A percentile compares a stretch with the other conserved stretches of the same genome.
phyloP scores from a whole-genome alignment of 2,888 invertebrate genomes.

The Polymixis lichenea region DNA sequence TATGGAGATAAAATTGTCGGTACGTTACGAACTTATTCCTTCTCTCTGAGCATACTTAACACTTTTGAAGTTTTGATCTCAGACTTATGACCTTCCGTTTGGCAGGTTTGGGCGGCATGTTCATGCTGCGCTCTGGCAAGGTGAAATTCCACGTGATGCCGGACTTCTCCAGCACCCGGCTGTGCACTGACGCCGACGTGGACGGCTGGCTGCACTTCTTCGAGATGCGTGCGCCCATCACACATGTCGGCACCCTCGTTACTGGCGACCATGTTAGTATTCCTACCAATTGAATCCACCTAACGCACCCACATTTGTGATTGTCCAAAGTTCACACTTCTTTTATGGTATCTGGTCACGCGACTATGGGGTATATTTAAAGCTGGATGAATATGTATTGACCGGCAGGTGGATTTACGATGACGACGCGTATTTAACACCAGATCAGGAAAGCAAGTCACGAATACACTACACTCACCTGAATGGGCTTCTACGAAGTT shows the following conservation, averaged over 20 bases:
- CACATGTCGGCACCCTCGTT: constrained; percentile 96
- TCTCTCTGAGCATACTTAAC: neutral
- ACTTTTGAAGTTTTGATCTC: neutral
- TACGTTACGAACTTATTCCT: constrained; percentile 59
- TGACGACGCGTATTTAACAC: too few relatives aligned
- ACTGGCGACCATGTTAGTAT: constrained; percentile 94
- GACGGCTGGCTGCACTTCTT: constrained; percentile 97
- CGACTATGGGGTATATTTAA: too few relatives aligned
- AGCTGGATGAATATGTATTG: too few relatives aligned
- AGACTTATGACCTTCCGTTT: neutral
- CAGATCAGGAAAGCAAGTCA: too few relatives aligned
- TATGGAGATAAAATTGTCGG: constrained; percentile 92
- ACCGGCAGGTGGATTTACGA: too few relatives aligned
- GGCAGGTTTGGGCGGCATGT: constrained; percentile 96
- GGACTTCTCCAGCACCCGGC: constrained; percentile 95
- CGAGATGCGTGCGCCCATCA: constrained; percentile 96
- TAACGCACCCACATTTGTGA: too few relatives aligned
- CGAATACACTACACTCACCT: too few relatives aligned
- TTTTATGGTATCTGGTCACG: too few relatives aligned
- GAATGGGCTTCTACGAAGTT: too few relatives aligned
- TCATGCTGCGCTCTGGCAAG: constrained; percentile 95
- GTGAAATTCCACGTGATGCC: constrained; percentile 99
- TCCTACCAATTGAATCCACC: neutral
- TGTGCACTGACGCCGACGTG: constrained; percentile 93
- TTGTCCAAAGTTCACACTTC: too few relatives aligned